Evolutionary conservation across 2,113 vertebrate genomes (phyloP), one percentile per base, ranked within the genome.

Genomic region (Xenopus borealis): DNA sequence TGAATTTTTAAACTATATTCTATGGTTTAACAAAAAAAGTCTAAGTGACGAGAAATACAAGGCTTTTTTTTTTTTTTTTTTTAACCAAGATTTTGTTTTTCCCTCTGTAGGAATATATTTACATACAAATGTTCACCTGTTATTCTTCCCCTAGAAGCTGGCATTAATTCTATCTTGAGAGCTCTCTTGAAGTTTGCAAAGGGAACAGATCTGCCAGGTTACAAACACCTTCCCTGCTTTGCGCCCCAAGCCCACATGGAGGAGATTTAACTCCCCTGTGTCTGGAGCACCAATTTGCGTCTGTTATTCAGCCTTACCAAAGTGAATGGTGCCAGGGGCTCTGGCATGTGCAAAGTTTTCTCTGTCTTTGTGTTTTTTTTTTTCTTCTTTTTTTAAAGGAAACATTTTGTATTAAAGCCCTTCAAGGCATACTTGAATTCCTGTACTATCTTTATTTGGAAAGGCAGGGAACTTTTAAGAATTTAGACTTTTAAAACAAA

Each of bases 301-400:
- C 86, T 86, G 84, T 87, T 84, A 83, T 84, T 88, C 87, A 87
- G 87, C 86, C 89, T 91, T 87, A 90, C 89, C 89, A 91, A 92
- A 93, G 89, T 86, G 83, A 83, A 82, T 84, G 82, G 87, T 86
- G 85, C 64, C 84, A 81, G 85, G 83, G 81, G 80, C 82, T 75
- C 81, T 83, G 85, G 81, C 71, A 82, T 79, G 78, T 62, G 73
- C 66, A 69, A 62, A 23, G 58, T 10, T 40, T 17, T 69, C 33
- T 40, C 33, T 40, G 6, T 40, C 8, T 40, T 40, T 9, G 33
- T 40, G 33, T 40, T 40, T 40, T 40, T 40, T 40, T 40, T 40
- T 40, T 40, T 9, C 8, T 40, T 40, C 33, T 58, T 61, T 53
- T 69, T 13, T 17, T 16, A 50, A 50, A 13, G 47, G 14, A 50